Evolutionary conservation across 1,140 invertebrate genomes (phyloP).

Genomic region (Helicoverpa zea): DNA sequence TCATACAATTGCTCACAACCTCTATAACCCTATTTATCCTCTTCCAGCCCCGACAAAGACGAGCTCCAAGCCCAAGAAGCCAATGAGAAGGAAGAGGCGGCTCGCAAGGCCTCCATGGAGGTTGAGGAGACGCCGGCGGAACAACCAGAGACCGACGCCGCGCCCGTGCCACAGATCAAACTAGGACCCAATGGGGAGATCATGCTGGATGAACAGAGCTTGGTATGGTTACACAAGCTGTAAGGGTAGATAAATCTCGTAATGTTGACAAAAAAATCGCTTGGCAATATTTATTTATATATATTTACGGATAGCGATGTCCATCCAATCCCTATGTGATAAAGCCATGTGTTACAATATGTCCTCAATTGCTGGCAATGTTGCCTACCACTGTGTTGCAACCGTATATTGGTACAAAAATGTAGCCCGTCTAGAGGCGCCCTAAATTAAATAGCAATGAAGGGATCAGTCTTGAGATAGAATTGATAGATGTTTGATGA

Average conservation of each 20-base stretch:
- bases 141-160: slow-evolving; percentile 85
- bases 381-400: too few species aligned
- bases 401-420: too few species aligned
- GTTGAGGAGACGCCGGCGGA: slow-evolving; percentile 72
- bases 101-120: slow-evolving; percentile 64
- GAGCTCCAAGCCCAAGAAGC: slow-evolving; percentile 73
- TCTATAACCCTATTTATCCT: not conserved
- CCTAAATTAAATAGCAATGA: not conserved
- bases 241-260: too few species aligned
- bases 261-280: too few species aligned
- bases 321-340: too few species aligned
- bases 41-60: slow-evolving; percentile 72
- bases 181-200: slow-evolving; percentile 95
- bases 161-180: slow-evolving; percentile 95
- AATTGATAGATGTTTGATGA: too few species aligned
- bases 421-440: too few species aligned
- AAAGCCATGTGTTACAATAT: too few species aligned
- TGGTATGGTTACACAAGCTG: slow-evolving; percentile 81
- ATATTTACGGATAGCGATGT: too few species aligned
- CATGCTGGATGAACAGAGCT: slow-evolving; percentile 95
- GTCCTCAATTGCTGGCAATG: too few species aligned
- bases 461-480: too few species aligned
- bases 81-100: slow-evolving; percentile 68
- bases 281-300: too few species aligned
- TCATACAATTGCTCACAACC: not conserved